Conservation (phyloP, 2,113 vertebrate genomes). For the Toxostoma redivivum region DNA sequence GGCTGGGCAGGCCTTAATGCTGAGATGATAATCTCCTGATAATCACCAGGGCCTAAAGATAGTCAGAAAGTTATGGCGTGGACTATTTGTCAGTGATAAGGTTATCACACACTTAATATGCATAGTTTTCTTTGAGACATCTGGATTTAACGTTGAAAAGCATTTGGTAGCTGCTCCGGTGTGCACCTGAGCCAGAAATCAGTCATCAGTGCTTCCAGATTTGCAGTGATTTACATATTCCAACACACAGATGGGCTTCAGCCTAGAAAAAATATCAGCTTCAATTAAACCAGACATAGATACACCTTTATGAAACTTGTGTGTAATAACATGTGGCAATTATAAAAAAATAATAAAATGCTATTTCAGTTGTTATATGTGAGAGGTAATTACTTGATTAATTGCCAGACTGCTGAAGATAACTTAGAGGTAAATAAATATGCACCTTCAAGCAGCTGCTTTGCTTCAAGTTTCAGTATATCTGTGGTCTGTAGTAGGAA, state of each 20-base stretch:
- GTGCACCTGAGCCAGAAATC: constrained; percentile 1
- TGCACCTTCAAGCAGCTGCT: background rate
- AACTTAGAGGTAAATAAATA: background rate
- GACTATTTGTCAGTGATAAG: background rate
- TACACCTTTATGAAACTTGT: background rate
- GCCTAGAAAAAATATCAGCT: background rate
- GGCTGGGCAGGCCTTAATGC: background rate
- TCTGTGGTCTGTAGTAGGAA: background rate
- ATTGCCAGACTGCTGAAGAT: background rate
- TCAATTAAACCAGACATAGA: background rate
- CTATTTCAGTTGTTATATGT: background rate
- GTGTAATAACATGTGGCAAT: background rate
- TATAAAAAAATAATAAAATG: background rate
- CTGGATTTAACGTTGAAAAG: background rate
- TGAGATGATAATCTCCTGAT: background rate
- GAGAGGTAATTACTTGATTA: background rate
- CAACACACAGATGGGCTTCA: background rate
- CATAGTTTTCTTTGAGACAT: background rate
- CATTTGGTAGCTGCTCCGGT: background rate
- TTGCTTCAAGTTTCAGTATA: background rate
- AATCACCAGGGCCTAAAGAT: background rate
- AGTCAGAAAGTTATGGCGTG: background rate
- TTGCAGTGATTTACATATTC: background rate
- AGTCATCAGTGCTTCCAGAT: background rate
- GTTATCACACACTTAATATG: background rate